Evolutionary conservation across 1,140 invertebrate genomes (phyloP), one percentile per base, ranked within the genome.

Genomic region (Halotydeus destructor): DNA sequence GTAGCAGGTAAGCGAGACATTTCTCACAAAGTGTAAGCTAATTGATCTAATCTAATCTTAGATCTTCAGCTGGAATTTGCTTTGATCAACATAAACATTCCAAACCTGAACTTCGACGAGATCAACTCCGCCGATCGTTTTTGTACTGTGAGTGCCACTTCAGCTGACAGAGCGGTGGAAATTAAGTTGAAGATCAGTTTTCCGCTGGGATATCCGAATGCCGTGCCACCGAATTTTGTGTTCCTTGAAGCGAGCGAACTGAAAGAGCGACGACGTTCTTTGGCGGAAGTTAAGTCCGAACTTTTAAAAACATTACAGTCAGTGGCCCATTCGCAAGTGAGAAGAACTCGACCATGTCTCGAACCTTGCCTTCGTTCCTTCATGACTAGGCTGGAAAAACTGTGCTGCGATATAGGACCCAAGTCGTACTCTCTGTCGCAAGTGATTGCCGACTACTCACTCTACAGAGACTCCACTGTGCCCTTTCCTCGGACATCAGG

Each of bases 401-500:
- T 21, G 19, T 14, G 28, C 1, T 32, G 33, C 21, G 12, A 3
- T 2, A 6, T 23, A 2, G 23, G 16, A 4, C 23, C 5, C 4
- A 41, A 18, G 6, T 26, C 38, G n/a, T 9, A 11, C 14, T 26
- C 26, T 3, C n/a, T n/a, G n/a, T n/a, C n/a, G n/a, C n/a, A n/a
- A n/a, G 16, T 21, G 12, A 19, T 35, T 19, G 19, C n/a, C 16
- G 39, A 41, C 23, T 39, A 39, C 24, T 39, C 38, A 39, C 23
- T 50, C 2, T 60, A 58, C 40, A 57, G 58, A 37, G 65, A 66
- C 50, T 52, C 75, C n/a, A 81, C 76, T 51, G 80, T 94, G 47
- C 86, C 86, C 1, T 94, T 89, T 63, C 86, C 86, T 1, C 65
- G 83, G 41, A 93, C 85, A 0, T 89, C 81, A 11, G 85, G 85